These are phyloP conservation scores for Phocides pigmalion DNA, from an alignment of 1,140 invertebrate species.

Conservation along the genomic window DNA sequence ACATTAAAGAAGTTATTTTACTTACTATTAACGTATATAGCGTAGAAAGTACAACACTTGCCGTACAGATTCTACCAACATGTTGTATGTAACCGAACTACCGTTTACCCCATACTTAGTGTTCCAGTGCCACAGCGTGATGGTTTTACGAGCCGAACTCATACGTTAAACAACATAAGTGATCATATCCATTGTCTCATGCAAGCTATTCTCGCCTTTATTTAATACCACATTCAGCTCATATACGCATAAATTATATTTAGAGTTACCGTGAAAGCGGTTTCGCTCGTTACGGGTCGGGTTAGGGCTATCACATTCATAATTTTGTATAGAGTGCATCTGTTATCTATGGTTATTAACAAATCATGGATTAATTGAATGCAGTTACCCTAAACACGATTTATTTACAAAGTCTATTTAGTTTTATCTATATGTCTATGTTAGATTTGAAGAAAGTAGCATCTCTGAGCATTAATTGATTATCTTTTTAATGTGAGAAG, in stretches of 20 bases:
- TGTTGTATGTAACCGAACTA: neutral
- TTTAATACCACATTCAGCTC: slow-evolving; percentile 11
- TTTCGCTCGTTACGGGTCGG: slow-evolving; percentile 5
- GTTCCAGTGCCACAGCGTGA: slow-evolving; percentile 13
- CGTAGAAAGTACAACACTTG: no score
- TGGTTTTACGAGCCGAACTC: slow-evolving; percentile 38
- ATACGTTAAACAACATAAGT: slow-evolving; percentile 19
- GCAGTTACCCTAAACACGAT: no score
- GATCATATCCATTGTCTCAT: neutral
- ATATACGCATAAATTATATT: slow-evolving; percentile 17
- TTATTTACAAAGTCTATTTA: no score
- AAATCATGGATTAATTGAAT: neutral
- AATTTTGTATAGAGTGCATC: neutral
- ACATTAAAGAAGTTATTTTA: no score
- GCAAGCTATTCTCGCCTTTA: slow-evolving; percentile 30
- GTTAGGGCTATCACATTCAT: slow-evolving; percentile 2
- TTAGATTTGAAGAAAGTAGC: no score
- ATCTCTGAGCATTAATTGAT: no score
- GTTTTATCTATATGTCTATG: no score
- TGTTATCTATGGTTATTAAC: neutral
- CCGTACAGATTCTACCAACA: no score
- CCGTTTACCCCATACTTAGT: slow-evolving; percentile 3
- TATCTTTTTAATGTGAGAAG: no score
- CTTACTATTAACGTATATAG: no score
- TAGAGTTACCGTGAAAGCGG: slow-evolving; percentile 10